Evolutionary conservation across 1,140 invertebrate species (phyloP).

Genomic region (Megalonaias nervosa): DNA sequence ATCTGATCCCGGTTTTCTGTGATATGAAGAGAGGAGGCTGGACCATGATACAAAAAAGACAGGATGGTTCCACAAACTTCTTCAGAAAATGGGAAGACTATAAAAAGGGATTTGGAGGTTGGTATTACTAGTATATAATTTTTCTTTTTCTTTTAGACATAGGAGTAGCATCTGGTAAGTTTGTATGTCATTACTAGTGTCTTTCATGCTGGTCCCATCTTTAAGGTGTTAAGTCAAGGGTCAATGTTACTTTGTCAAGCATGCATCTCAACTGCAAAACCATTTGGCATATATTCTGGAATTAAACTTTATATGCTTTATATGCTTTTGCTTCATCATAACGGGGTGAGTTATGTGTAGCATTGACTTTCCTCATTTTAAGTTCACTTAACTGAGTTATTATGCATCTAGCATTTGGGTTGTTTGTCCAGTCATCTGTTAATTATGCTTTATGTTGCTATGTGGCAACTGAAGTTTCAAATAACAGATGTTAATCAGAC

Average conservation of each 20-base stretch:
- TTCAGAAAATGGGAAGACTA: slow-evolving; percentile 95
- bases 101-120: slow-evolving; percentile 94
- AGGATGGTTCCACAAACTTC: slow-evolving; percentile 86
- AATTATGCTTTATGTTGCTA: too few relatives aligned
- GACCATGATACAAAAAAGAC: slow-evolving; percentile 87
- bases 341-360: too few relatives aligned
- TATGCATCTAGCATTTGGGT: too few relatives aligned
- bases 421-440: too few relatives aligned
- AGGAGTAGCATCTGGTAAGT: neutral
- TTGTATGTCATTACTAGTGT: neutral
- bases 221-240: neutral
- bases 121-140: neutral
- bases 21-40: slow-evolving; percentile 86
- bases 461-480: too few relatives aligned
- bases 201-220: neutral
- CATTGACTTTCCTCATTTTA: too few relatives aligned
- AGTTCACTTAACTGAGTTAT: too few relatives aligned
- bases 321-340: too few relatives aligned
- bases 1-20: slow-evolving; percentile 77
- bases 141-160: neutral
- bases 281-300: neutral
- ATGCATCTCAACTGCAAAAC: neutral
- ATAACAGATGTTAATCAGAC: too few relatives aligned
- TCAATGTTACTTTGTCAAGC: neutral
- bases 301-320: neutral